Base-by-base conservation (phyloP, 2,888 invertebrate genomes). In the Digitonthophagus gazella region DNA sequence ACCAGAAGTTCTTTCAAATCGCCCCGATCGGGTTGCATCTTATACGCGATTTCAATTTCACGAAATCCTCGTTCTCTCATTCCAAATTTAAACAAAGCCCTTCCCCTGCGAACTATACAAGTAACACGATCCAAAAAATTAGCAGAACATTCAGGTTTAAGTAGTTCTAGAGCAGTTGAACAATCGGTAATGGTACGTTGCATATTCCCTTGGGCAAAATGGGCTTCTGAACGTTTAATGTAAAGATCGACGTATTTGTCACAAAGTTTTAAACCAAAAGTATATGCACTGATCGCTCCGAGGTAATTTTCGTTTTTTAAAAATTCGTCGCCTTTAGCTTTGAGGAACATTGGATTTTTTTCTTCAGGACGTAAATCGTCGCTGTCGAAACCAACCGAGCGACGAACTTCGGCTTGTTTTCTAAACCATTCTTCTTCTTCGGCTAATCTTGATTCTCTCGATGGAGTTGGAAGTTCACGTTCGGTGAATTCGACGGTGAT, bases 211-310 rank as follows among this genome's bases (percentile, higher is more conserved):
- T 76, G 44, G 15, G 89, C 88, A 69, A 93, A 88, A 79, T 95
- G 94, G n/a, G 93, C 91, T 28, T 90, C 90, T 0, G 93, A 90
- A 79, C 95, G 85, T 74, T 91, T 92, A 0, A 91, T 87, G 79
- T 89, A 94, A 64, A 95, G 84, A 77, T 90, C 89, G 0, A 91
- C 88, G 80, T 92, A 85, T 76, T 91, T 90, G 66, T 90, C 87
- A 54, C 90, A 90, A 15, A 94, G 81, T 72, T 89, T 87, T 68
- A 95, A 90, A 0, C 92, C 95, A 78, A 92, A 92, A 22, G 88
- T 87, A 78, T 92, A 95, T 5, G 93, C 95, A 78, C 92, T 94
- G 65, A 95, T 85, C 0, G 95, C 95, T 1, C 91, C 93, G 68
- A 91, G 84, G 79, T 89, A 92, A 82, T 95, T 93, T 20, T 90